Percentiles rank a stretch among this genome's conserved stretches.
These are phyloP conservation scores for Drosophila pullipes DNA, from an alignment of 2,888 invertebrate species.

Conservation along the genomic window DNA sequence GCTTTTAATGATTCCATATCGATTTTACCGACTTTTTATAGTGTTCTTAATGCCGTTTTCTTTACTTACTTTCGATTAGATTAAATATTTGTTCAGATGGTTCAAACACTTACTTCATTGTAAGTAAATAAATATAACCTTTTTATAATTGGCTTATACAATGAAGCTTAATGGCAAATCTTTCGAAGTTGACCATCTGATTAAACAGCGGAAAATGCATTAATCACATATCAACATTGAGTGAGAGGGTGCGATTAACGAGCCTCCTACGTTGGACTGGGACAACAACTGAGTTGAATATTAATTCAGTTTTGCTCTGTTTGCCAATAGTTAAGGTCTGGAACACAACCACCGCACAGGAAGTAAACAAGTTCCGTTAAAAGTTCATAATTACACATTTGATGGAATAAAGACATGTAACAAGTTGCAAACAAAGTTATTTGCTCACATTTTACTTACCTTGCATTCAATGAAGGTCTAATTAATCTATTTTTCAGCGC, in stretches of 20 bases:
- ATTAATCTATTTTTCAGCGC: slow-evolving; percentile 18
- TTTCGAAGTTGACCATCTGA: slow-evolving; percentile 31
- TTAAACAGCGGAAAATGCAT: slow-evolving; percentile 31
- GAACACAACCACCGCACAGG: slow-evolving; percentile 5
- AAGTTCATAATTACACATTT: slow-evolving; percentile 35
- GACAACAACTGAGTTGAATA: slow-evolving; percentile 13
- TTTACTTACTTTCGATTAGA: slow-evolving; percentile 34
- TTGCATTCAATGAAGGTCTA: not conserved
- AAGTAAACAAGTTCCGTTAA: slow-evolving; percentile 20
- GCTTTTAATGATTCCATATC: slow-evolving; percentile 33
- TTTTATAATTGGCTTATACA: slow-evolving; percentile 9
- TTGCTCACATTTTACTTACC: slow-evolving; percentile 2
- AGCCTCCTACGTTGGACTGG: slow-evolving; percentile 4
- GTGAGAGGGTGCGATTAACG: not conserved
- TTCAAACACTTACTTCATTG: slow-evolving; percentile 14
- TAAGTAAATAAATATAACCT: slow-evolving; percentile 5
- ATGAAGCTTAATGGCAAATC: not conserved
- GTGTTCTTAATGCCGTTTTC: slow-evolving; percentile 29
- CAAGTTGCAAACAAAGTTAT: slow-evolving; percentile 17
- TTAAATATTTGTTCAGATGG: slow-evolving; percentile 64
- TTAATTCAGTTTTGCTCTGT: slow-evolving; percentile 10
- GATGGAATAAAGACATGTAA: slow-evolving; percentile 21
- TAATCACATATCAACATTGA: slow-evolving; percentile 5
- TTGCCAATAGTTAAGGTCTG: slow-evolving; percentile 10
- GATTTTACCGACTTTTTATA: slow-evolving; percentile 55